Evolutionary conservation across 2,797 vertebrate genomes (phyloP).

Genomic region (Chiroxiphia lanceolata): DNA sequence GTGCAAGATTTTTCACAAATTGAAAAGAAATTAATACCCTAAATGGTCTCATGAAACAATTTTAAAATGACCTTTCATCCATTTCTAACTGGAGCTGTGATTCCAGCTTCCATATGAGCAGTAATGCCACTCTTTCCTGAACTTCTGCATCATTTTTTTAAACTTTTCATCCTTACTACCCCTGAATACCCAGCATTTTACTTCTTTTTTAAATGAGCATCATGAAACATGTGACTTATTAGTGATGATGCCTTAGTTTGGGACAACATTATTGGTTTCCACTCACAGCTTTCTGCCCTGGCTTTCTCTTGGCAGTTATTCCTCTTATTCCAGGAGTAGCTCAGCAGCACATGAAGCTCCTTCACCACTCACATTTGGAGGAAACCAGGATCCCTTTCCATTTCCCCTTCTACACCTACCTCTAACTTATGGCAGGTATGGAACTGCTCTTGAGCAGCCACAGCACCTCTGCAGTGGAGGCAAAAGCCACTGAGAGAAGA

Average conservation of each 20-base stretch:
- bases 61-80: neutral
- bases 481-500: neutral
- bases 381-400: neutral
- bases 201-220: neutral
- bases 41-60: neutral
- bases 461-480: neutral
- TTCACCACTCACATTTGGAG: neutral
- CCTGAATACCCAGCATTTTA: neutral
- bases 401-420: neutral
- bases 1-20: neutral
- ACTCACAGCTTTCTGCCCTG: neutral
- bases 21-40: neutral
- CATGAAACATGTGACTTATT: neutral
- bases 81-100: neutral
- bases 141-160: neutral
- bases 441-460: neutral
- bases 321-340: neutral
- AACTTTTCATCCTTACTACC: neutral
- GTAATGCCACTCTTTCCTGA: neutral
- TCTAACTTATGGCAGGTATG: conserved; percentile 27
- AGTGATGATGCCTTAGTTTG: neutral
- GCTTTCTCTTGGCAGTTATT: neutral
- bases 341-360: neutral
- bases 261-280: neutral
- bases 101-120: neutral